Percentiles rank a stretch among this genome's conserved stretches.
phyloP scores from a whole-genome alignment of 1,140 invertebrate species.

The Yoshiicerus persimilis region DNA sequence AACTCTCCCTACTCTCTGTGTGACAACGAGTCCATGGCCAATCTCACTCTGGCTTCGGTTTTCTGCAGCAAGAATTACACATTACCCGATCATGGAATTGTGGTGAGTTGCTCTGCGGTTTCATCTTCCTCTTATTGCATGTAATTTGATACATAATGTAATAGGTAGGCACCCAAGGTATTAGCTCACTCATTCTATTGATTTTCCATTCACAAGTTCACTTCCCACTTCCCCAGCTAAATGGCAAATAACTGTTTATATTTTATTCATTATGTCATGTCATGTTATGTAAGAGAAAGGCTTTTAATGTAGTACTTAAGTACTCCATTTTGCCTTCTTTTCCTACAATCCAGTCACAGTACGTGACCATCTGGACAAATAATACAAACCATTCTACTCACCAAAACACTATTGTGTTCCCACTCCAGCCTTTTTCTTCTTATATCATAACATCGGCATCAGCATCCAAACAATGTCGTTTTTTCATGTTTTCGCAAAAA shows the following conservation, averaged over 20 bases:
- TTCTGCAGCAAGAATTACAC: slow-evolving; percentile 33
- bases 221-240: not conserved
- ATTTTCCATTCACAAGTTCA: not conserved
- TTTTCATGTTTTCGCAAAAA: no score
- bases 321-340: not conserved
- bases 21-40: slow-evolving; percentile 33
- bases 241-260: not conserved
- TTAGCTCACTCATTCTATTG: not conserved
- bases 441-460: no score
- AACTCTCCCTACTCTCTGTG: slow-evolving; percentile 19
- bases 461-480: no score
- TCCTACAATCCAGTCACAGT: not conserved
- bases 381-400: not conserved
- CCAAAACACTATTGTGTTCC: not conserved
- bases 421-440: no score
- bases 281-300: not conserved
- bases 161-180: not conserved
- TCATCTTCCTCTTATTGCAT: not conserved
- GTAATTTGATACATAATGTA: not conserved
- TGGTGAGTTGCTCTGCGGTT: slow-evolving; percentile 6
- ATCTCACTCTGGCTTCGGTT: slow-evolving; percentile 19
- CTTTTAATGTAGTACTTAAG: no score
- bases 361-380: not conserved
- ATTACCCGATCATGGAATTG: not conserved
- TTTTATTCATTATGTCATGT: not conserved